Evolutionary conservation across 2,888 invertebrate genomes (phyloP).

Genomic region (Mayetiola destructor): DNA sequence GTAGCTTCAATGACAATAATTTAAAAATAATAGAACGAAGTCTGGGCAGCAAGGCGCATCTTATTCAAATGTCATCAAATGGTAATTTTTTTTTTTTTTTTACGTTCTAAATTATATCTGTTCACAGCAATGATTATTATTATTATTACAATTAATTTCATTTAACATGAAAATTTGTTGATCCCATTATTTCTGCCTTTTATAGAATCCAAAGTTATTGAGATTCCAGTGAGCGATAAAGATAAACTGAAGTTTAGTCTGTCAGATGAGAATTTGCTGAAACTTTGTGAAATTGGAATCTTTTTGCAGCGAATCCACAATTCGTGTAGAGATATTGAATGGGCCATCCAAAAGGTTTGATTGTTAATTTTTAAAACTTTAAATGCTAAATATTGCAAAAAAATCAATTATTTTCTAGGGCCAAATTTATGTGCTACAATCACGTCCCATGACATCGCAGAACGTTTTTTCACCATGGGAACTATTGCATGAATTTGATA

Average conservation of each 20-base stretch:
- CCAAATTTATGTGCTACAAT: constrained; percentile 54
- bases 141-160: neutral
- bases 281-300: constrained; percentile 42
- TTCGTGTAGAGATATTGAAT: constrained; percentile 63
- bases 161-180: constrained; percentile 16
- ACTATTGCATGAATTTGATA: constrained; percentile 61
- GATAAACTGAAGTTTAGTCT: constrained; percentile 40
- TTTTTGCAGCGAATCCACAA: constrained; percentile 53
- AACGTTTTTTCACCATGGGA: constrained; percentile 65
- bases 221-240: constrained; percentile 27
- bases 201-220: too few relatives aligned
- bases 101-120: neutral
- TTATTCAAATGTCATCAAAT: constrained; percentile 36
- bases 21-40: constrained; percentile 36
- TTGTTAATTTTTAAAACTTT: constrained; percentile 6
- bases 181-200: too few relatives aligned
- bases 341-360: constrained; percentile 45
- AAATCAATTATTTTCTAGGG: constrained; percentile 30
- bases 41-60: constrained; percentile 42
- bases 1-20: constrained; percentile 34
- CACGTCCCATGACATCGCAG: constrained; percentile 60
- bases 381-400: constrained; percentile 14
- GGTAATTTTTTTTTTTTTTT: constrained; percentile 26
- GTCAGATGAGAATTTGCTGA: constrained; percentile 39
- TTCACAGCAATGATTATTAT: neutral